Base-by-base conservation (phyloP, 2,888 invertebrate species). In the Rhyacophila evoluta region DNA sequence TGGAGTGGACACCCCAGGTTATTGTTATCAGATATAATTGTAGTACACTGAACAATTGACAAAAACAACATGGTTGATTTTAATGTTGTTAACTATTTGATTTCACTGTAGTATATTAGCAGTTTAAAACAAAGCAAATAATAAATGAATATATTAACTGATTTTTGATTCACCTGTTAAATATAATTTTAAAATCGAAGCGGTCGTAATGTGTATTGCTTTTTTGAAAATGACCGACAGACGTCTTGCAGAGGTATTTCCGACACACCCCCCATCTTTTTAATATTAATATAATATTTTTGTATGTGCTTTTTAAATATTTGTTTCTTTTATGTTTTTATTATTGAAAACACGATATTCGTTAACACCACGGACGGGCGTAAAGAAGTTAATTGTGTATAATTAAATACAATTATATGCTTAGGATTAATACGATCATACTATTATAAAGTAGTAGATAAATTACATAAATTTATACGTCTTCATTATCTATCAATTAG, bases 181-280 rank as follows among this genome's bases (percentile, higher is more conserved):
- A n/a, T n/a, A n/a, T n/a, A n/a, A n/a, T n/a, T n/a, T n/a, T n/a
- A n/a, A n/a, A n/a, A n/a, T n/a, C n/a, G n/a, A n/a, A 6, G 29
- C 29, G 19, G 10, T 55, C 15, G 55, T 15, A 55, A 55, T 55
- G 19, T 25, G 19, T 19, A 55, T 25, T 55, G 55, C 55, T 19
- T 55, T 55, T 55, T 55, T 55, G 55, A 55, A 55, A 55, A 55
- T 55, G 25, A 55, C 55, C 55, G 55, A 55, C 55, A 55, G 55
- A 55, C 55, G 55, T 55, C 55, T 55, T 55, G 55, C 2, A 55
- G 55, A 55, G 55, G 25, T 55, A 55, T 55, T 55, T 55, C 55
- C 55, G 55, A 55, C 55, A 55, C 55, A 55, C 55, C 55, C 55
- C 55, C 19, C 55, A 25, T 55, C 55, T 55, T 55, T 55, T 55